Evolutionary conservation across 2,113 vertebrate species (phyloP), one percentile per base, ranked within the genome.

Genomic region (Petrocephalus zakoni): DNA sequence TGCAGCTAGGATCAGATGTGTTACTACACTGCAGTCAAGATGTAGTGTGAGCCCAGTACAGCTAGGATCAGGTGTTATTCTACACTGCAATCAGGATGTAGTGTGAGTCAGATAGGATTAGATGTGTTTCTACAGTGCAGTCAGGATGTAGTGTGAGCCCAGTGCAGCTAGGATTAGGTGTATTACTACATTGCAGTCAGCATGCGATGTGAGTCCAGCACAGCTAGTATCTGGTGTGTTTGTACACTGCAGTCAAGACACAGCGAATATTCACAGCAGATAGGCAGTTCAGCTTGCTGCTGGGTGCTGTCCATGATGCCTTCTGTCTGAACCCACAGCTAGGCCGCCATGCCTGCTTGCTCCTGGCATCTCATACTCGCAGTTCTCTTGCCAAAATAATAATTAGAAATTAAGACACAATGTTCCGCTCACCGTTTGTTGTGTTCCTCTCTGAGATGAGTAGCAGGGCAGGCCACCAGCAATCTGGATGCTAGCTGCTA

Each of bases 361-460:
- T 46, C 86, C 86, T 64, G 86, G 53, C 21, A 56, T 64, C 56
- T 46, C 58, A 4, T 47, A 55, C 56, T n/a, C 11, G 9, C 55
- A 42, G 34, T 34, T 46, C 86, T 64, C 34, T 25, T 61, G 86
- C 86, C 86, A 87, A 87, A 42, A 87, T 87, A 87, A 87, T 87
- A 87, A 87, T 87, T 87, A 87, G 86, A 87, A 87, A 87, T 87
- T 87, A 86, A 86, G 85, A 86, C 85, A 58, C 86, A 87, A 37
- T 64, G 55, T 61, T 58, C 56, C 34, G 86, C 86, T 47, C 55
- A 10, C 10, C 51, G 13, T 55, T 86, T 29, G 84, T 13, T 34
- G 25, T 25, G 37, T 42, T n/a, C 82, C 46, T 52, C 46, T 85
- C n/a, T 85, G 46, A 52, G 82, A 75, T 19, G 46, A 83, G 81